phyloP scores from a whole-genome alignment of 2,113 vertebrate genomes.

The Pipa parva region DNA sequence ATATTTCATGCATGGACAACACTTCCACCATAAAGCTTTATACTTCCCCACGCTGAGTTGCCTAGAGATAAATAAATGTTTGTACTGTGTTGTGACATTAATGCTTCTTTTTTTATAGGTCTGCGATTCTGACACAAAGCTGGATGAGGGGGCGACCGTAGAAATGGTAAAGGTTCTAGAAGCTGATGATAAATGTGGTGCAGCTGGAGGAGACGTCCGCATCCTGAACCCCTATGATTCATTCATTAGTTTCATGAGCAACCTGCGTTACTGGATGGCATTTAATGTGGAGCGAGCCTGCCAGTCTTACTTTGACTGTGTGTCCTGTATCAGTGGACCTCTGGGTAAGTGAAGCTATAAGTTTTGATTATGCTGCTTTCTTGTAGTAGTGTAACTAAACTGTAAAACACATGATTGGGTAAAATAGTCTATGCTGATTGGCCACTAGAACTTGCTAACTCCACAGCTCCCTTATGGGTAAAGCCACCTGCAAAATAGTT shows the following conservation, averaged over 20 bases:
- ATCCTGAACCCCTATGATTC: constrained; percentile 83
- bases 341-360: constrained; percentile 63
- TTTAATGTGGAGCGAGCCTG: constrained; percentile 82
- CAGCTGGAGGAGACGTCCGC: constrained; percentile 82
- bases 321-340: constrained; percentile 86
- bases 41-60: too few relatives aligned
- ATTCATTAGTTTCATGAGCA: constrained; percentile 87
- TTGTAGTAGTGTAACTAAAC: background rate
- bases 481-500: too few relatives aligned
- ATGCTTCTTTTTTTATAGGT: constrained; percentile 58
- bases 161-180: constrained; percentile 81
- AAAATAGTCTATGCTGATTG: background rate
- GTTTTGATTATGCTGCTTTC: background rate
- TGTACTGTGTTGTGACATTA: too few relatives aligned
- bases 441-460: too few relatives aligned
- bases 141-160: constrained; percentile 73
- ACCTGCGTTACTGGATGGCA: constrained; percentile 85
- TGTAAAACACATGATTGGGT: background rate
- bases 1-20: too few relatives aligned
- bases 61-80: too few relatives aligned
- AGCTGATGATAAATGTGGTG: constrained; percentile 69
- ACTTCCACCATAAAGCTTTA: too few relatives aligned
- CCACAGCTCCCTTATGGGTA: too few relatives aligned
- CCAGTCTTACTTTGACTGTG: constrained; percentile 83
- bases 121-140: constrained; percentile 83